phyloP scores from a whole-genome alignment of 2,888 invertebrate genomes.

The Hirtodrosophila confusa region DNA sequence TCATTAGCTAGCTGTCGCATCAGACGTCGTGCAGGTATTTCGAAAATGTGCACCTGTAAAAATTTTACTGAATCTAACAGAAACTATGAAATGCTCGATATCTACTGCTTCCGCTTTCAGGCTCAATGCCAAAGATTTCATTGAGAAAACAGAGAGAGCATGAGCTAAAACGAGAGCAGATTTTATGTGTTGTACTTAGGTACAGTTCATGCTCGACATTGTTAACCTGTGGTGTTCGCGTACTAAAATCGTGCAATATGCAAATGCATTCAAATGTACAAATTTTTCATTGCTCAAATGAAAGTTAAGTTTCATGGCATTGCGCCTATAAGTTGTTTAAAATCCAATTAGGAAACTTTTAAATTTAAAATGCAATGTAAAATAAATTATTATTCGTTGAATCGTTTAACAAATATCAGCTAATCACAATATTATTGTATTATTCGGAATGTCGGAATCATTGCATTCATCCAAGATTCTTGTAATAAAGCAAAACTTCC shows the following conservation, averaged over 20 bases:
- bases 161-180: neutral
- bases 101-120: constrained; percentile 53
- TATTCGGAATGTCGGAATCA: too few species aligned
- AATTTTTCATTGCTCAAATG: too few species aligned
- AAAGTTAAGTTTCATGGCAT: too few species aligned
- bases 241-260: neutral
- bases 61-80: constrained; percentile 23
- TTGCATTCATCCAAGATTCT: too few species aligned
- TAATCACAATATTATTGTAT: too few species aligned
- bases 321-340: too few species aligned
- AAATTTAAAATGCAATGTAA: too few species aligned
- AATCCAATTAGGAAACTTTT: too few species aligned
- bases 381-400: too few species aligned
- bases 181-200: neutral
- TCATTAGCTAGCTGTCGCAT: constrained; percentile 70
- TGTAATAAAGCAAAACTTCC: too few species aligned
- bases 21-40: constrained; percentile 51
- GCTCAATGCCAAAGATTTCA: constrained; percentile 45
- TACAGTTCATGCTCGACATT: constrained; percentile 13
- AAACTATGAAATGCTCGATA: constrained; percentile 26
- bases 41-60: constrained; percentile 62
- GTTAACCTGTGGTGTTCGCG: neutral
- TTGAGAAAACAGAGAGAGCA: constrained; percentile 5
- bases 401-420: too few species aligned
- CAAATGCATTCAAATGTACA: too few species aligned